These are phyloP conservation scores for Amorpha juglandis DNA, from an alignment of 2,888 invertebrate genomes.

Conservation along the genomic window DNA sequence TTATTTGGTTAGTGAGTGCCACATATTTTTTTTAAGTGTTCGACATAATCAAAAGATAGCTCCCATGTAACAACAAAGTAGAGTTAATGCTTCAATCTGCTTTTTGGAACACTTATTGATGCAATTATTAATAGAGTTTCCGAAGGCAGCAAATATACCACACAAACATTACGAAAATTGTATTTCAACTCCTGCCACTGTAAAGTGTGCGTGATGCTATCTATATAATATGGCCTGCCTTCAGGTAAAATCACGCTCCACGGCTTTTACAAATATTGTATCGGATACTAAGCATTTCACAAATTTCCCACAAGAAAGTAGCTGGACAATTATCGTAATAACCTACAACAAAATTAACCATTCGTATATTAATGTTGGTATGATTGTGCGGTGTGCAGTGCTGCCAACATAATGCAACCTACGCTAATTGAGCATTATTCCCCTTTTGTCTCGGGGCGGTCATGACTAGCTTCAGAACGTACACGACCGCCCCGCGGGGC, in stretches of 20 bases:
- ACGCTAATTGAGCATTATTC: slow-evolving; percentile 35
- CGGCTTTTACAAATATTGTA: background rate
- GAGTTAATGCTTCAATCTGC: too few relatives aligned
- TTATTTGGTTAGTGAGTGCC: too few relatives aligned
- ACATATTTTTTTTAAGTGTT: too few relatives aligned
- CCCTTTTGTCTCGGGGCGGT: slow-evolving; percentile 44
- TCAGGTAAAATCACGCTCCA: slow-evolving; percentile 2
- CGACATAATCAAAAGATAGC: too few relatives aligned
- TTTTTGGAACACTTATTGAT: background rate
- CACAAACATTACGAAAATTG: background rate
- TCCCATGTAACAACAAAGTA: too few relatives aligned
- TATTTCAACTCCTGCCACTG: background rate
- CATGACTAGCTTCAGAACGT: slow-evolving; percentile 38
- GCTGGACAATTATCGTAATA: slow-evolving; percentile 12
- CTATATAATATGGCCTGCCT: slow-evolving; percentile 9
- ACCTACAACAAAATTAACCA: slow-evolving; percentile 25
- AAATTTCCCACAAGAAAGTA: slow-evolving; percentile 22
- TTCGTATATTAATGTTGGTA: slow-evolving; percentile 24
- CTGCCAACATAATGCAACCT: slow-evolving; percentile 27
- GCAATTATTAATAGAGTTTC: too few relatives aligned
- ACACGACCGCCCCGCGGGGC: slow-evolving; percentile 43
- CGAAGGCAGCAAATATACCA: too few relatives aligned
- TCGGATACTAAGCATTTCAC: slow-evolving; percentile 1
- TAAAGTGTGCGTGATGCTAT: background rate
- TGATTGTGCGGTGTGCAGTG: slow-evolving; percentile 25